A percentile compares a stretch with the other conserved stretches of the same genome.
phyloP scores from a whole-genome alignment of 2,113 vertebrate genomes.

The Clarias macrocephalus region DNA sequence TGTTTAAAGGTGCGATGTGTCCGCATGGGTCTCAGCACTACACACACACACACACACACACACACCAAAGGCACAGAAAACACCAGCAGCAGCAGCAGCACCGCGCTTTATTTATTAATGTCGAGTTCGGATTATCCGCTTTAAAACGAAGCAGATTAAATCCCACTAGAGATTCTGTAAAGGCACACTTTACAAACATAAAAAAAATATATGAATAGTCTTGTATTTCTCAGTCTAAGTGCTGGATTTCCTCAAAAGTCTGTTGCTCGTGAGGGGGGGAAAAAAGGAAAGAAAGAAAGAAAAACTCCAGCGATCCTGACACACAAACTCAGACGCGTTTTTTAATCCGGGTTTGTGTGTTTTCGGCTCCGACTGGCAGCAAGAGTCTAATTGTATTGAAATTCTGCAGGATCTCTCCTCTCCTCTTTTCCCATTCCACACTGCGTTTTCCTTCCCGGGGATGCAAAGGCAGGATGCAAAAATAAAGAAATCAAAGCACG shows the following conservation, averaged over 20 bases:
- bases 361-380: constrained; percentile 22
- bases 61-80: neutral
- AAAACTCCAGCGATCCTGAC: constrained; percentile 49
- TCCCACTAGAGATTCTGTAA: neutral
- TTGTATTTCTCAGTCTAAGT: neutral
- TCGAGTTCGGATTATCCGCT: constrained; percentile 1
- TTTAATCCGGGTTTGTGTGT: constrained; percentile 4
- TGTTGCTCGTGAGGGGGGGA: neutral
- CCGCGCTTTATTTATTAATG: neutral
- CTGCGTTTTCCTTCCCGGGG: neutral
- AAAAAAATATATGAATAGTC: neutral
- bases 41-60: constrained; percentile 20
- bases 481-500: neutral
- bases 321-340: constrained; percentile 42
- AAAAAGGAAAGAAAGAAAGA: neutral
- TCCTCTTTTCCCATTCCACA: constrained; percentile 66
- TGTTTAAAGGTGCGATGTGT: constrained; percentile 54
- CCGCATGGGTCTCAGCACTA: constrained; percentile 62
- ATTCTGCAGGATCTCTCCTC: constrained; percentile 45
- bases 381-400: constrained; percentile 16
- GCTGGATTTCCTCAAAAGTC: constrained; percentile 9
- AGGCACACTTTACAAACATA: constrained; percentile 8
- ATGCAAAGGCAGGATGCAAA: neutral
- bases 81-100: too few relatives aligned
- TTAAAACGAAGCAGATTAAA: neutral